These are phyloP conservation scores for Andrena hattorfiana DNA, from an alignment of 2,888 invertebrate genomes.

Conservation along the genomic window DNA sequence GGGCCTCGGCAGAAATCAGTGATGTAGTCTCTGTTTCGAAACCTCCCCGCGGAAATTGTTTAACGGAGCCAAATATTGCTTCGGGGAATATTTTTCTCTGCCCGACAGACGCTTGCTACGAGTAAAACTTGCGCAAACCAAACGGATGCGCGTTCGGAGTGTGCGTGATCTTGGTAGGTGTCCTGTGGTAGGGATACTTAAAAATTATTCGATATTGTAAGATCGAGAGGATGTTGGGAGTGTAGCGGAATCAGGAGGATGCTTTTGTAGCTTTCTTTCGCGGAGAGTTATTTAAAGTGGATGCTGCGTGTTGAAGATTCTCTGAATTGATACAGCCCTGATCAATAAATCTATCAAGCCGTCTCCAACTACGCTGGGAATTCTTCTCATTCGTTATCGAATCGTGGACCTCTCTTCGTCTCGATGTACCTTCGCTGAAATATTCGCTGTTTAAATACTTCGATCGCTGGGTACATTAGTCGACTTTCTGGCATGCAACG, in stretches of 20 bases:
- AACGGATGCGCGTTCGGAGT: not conserved
- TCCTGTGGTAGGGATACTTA: not conserved
- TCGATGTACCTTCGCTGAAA: not conserved
- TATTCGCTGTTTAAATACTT: not conserved
- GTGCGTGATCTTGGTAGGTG: not conserved
- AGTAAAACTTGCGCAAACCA: not conserved
- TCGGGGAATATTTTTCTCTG: not conserved
- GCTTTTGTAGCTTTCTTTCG: not conserved
- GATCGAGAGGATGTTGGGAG: not conserved
- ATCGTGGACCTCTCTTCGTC: not conserved
- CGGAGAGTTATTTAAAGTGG: too few relatives aligned
- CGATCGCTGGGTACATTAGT: too few relatives aligned
- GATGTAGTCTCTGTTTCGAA: constrained; percentile 3
- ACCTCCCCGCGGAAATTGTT: not conserved
- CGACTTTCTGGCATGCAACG: too few relatives aligned
- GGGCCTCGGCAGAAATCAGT: not conserved
- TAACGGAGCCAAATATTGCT: not conserved
- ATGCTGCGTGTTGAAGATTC: too few relatives aligned
- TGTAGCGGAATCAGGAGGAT: not conserved
- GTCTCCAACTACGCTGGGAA: not conserved
- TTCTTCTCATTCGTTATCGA: constrained; percentile 8
- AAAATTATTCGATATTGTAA: not conserved
- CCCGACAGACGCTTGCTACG: not conserved
- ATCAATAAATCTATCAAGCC: constrained; percentile 13
- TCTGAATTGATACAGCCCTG: not conserved